Conservation (phyloP, 1,140 invertebrate genomes). For the Drosophila kepulauana region DNA sequence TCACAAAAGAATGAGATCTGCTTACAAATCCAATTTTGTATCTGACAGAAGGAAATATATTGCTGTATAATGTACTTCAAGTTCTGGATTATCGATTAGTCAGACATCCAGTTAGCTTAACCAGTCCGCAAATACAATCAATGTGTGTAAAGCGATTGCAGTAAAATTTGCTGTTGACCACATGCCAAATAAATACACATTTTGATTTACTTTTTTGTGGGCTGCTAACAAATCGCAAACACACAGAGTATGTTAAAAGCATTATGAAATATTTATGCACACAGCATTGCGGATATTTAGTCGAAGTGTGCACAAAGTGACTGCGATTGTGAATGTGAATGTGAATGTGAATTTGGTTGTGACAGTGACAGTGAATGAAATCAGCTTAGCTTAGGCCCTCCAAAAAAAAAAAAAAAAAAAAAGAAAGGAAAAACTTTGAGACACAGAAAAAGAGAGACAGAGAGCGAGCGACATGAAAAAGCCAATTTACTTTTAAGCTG, state of each 20-base stretch:
- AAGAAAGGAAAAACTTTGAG: conserved; percentile 15
- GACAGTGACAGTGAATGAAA: conserved; percentile 45
- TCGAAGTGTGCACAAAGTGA: conserved; percentile 47
- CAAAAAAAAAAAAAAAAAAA: conserved; percentile 23
- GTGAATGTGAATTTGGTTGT: conserved; percentile 18
- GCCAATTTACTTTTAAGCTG: conserved; percentile 49
- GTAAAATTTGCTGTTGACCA: conserved; percentile 14
- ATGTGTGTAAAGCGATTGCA: neutral
- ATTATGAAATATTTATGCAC: conserved; percentile 80
- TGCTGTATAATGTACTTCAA: neutral
- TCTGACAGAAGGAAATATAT: neutral
- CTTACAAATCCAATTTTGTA: conserved; percentile 5
- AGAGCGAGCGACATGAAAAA: conserved; percentile 34
- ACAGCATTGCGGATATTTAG: conserved; percentile 73
- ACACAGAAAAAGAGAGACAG: conserved; percentile 7
- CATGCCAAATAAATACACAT: conserved; percentile 35
- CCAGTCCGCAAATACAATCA: conserved; percentile 40
- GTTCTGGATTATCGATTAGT: conserved; percentile 21
- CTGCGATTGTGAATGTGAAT: conserved; percentile 11
- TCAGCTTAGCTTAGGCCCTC: conserved; percentile 38
- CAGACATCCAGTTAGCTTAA: conserved; percentile 7
- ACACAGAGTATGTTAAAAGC: conserved; percentile 46
- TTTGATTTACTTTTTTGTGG: conserved; percentile 39
- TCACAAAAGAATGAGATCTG: neutral
- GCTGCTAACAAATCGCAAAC: conserved; percentile 32